Evolutionary conservation across 2,797 vertebrate species (phyloP), one percentile per base, ranked within the genome.

Genomic region (Gymnothorax javanicus): DNA sequence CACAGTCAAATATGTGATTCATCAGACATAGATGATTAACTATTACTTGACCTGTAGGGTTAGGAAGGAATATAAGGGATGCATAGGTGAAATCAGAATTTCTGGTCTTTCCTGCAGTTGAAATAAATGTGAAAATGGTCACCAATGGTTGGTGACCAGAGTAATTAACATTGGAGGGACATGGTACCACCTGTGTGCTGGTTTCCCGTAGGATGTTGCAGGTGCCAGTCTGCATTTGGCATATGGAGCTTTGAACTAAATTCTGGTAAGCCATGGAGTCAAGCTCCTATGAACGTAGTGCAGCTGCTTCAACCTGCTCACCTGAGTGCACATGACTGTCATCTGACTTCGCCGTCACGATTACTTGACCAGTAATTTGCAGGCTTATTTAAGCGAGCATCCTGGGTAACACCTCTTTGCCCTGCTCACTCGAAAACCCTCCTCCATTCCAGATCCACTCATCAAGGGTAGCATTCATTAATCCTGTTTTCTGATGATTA

Each of bases 21-120:
- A 50, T 83, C 87, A 75, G 56, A 86, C 67, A 62, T 84, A 90
- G 86, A 89, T 91, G 91, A 92, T 88, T 91, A 89, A 91, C 90
- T 87, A 58, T 4, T 81, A 6, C 23, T 86, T 33, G 85, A 83
- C 87, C 88, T 67, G 17, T 73, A 89, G 56, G 67, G 64, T 64
- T 77, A 50, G 79, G 43, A 84, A 82, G 85, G 84, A 85, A 71
- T 84, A 88, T 87, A 75, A 89, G 89, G 56, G 91, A 90, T 92
- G 59, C 17, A 87, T 85, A 91, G 89, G 81, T 11, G 0, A 23
- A 90, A 85, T 88, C 25, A 54, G 87, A 91, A 89, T 9, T 77
- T 75, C 83, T 75, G 9, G 86, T 89, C 62, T 85, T 86, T 90
- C 88, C 87, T 89, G 83, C 52, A 64, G 82, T 71, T 73, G 83